Percentiles rank a stretch among this genome's conserved stretches.
These are phyloP conservation scores for Eurytoma adleriae DNA, from an alignment of 2,888 invertebrate genomes.

Conservation along the genomic window DNA sequence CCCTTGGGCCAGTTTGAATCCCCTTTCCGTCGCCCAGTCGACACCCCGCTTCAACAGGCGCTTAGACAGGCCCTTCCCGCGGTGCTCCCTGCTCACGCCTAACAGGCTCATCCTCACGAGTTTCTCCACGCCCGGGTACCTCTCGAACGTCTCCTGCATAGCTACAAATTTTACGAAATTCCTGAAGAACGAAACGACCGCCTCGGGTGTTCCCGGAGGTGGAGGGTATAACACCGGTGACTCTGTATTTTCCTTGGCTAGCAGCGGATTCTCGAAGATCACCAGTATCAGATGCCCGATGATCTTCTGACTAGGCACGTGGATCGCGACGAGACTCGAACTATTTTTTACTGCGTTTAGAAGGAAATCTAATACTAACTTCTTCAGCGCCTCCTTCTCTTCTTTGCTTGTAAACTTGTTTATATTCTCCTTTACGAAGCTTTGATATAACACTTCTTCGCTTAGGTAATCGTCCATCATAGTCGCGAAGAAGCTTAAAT, in stretches of 20 bases:
- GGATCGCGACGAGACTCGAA: not conserved
- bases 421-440: not conserved
- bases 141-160: too few relatives aligned
- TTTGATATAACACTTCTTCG: not conserved
- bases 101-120: not conserved
- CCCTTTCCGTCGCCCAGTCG: not conserved
- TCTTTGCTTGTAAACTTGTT: not conserved
- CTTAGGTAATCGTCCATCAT: not conserved
- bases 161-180: too few relatives aligned
- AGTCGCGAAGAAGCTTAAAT: not conserved
- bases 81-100: not conserved
- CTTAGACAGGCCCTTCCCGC: not conserved
- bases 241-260: too few relatives aligned
- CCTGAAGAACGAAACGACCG: too few relatives aligned
- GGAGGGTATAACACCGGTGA: too few relatives aligned
- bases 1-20: not conserved
- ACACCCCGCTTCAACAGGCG: not conserved
- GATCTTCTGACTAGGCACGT: constrained; percentile 2
- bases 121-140: not conserved
- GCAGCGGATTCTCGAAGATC: too few relatives aligned
- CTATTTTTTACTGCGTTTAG: too few relatives aligned
- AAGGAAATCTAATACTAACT: not conserved
- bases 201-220: too few relatives aligned
- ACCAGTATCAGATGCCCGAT: not conserved
- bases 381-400: not conserved